Percentiles rank a stretch among this genome's conserved stretches.
phyloP scores from a whole-genome alignment of 2,113 vertebrate genomes.

The Nannobrachium achirus region DNA sequence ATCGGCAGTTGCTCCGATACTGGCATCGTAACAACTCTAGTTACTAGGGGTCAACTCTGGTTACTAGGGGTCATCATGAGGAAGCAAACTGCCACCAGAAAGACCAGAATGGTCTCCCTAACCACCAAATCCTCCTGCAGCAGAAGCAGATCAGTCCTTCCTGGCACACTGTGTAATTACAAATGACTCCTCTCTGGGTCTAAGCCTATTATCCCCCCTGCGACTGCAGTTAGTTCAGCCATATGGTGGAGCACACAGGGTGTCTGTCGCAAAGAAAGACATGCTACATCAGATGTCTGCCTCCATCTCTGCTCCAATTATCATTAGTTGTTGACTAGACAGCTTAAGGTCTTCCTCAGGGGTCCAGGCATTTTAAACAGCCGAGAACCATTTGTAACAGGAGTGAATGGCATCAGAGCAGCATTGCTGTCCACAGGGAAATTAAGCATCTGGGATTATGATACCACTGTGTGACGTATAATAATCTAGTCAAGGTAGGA shows the following conservation, averaged over 20 bases:
- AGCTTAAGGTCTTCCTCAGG: not conserved
- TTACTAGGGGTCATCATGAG: not conserved
- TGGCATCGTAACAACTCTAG: too few relatives aligned
- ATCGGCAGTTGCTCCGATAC: too few relatives aligned
- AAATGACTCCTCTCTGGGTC: conserved; percentile 27
- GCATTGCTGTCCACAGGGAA: not conserved
- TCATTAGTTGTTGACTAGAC: not conserved
- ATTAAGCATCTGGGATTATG: conserved; percentile 46
- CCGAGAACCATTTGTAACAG: not conserved
- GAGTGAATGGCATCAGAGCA: too few relatives aligned
- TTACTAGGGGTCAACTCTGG: too few relatives aligned
- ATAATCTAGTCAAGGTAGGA: conserved; percentile 48
- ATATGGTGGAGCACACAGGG: conserved; percentile 60
- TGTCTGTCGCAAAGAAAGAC: conserved; percentile 6
- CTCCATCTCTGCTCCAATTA: not conserved
- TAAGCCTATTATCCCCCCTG: conserved; percentile 72
- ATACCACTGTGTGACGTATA: conserved; percentile 19
- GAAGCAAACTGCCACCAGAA: not conserved
- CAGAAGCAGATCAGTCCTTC: not conserved
- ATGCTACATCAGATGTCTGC: conserved; percentile 9
- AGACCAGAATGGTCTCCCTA: not conserved
- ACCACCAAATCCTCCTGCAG: not conserved
- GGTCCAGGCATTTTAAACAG: not conserved
- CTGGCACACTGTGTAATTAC: not conserved
- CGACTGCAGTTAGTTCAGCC: conserved; percentile 28